Evolutionary conservation across 2,888 invertebrate species (phyloP), one percentile per base, ranked within the genome.

Genomic region (Lithophane socia): DNA sequence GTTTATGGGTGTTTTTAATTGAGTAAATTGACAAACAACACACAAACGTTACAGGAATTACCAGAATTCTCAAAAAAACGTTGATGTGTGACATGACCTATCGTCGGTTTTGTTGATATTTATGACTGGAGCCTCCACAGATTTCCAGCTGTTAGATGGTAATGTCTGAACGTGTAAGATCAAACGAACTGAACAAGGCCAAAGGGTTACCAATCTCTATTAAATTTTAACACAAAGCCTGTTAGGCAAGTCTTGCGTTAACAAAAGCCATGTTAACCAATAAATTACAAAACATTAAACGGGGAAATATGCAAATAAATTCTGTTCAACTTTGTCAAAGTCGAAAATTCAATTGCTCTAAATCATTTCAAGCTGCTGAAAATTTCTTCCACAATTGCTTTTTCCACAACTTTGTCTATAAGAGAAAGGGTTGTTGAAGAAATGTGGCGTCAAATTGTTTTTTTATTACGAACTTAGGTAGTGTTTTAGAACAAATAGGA

Each of bases 371-470:
- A 21, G 52, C n/a, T 44, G 18, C 29, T 21, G 13, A 52, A 49
- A 60, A 13, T 44, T 24, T 76, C 29, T 69, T 56, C 0, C 37
- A n/a, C 29, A 75, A 24, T 61, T 52, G 18, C 65, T 44, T 63
- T 61, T 52, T 16, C 12, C 37, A 37, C 10, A 81, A 82, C 61
- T 66, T 77, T 47, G 56, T 66, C 52, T 13, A 44, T 37, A 44
- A 29, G 65, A 58, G 18, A 63, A 69, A 21, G 60, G 21, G 65
- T 13, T 44, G 13, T 58, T 54, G 37, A 54, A 58, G 44, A 56
- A 42, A 63, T 58, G 13, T 71, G 75, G 67, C 67, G 54, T 18
- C 4, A 75, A 80, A 56, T 72, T 69, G 60, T 16, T 52, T 81
- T 67, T 60, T 61, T 44, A 49, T 37, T 47, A 49, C 37, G 0